phyloP scores from a whole-genome alignment of 2,888 invertebrate genomes.

The Orthonevra nobilis region DNA sequence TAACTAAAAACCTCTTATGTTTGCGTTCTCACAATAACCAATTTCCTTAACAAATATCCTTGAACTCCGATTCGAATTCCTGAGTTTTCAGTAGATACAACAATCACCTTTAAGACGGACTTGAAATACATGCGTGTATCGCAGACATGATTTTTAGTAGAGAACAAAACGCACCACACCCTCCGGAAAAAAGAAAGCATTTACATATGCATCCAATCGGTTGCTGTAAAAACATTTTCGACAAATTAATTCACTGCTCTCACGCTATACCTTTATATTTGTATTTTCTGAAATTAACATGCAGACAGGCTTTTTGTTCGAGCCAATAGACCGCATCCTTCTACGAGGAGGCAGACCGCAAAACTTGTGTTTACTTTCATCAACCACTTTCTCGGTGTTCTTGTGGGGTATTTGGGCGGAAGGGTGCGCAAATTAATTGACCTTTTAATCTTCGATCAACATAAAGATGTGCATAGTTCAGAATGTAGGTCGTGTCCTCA shows the following conservation, averaged over 20 bases:
- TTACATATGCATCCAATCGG: slow-evolving; percentile 39
- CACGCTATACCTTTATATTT: too few species aligned
- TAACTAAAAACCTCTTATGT: slow-evolving; percentile 34
- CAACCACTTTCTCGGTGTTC: slow-evolving; percentile 18
- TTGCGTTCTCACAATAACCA: slow-evolving; percentile 50
- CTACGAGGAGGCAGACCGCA: slow-evolving; percentile 7
- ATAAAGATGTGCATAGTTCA: slow-evolving; percentile 21
- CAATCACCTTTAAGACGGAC: too few species aligned
- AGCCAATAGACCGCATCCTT: slow-evolving; percentile 48
- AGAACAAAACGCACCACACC: slow-evolving; percentile 47
- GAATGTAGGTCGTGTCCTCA: slow-evolving; percentile 7
- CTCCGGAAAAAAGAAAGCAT: slow-evolving; percentile 26
- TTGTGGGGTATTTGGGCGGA: not conserved
- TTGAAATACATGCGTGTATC: slow-evolving; percentile 47
- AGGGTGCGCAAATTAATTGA: slow-evolving; percentile 53
- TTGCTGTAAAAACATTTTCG: slow-evolving; percentile 13
- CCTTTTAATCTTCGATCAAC: slow-evolving; percentile 55
- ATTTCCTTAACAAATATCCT: slow-evolving; percentile 51
- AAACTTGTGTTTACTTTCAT: slow-evolving; percentile 44
- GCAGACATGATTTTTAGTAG: slow-evolving; percentile 43
- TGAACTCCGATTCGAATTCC: slow-evolving; percentile 14
- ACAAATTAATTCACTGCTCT: slow-evolving; percentile 62
- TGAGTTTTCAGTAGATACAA: slow-evolving; percentile 35
- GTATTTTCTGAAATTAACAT: too few species aligned
- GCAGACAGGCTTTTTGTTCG: slow-evolving; percentile 11